These are phyloP conservation scores for Bellardia bayeri DNA, from an alignment of 2,888 invertebrate genomes.

Conservation along the genomic window DNA sequence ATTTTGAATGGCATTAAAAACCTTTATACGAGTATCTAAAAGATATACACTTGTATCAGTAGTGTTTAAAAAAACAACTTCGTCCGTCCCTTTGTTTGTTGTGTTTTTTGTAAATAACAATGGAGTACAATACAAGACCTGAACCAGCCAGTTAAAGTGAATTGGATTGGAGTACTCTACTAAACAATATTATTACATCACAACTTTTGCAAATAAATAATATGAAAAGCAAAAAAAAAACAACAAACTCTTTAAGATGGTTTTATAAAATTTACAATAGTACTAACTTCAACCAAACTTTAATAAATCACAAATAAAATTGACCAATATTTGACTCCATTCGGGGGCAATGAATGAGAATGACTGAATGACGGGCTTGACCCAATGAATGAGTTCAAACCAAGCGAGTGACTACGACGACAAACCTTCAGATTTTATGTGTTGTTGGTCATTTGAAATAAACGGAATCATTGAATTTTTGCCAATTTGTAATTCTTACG, in stretches of 20 bases:
- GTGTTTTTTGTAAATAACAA: constrained; percentile 16
- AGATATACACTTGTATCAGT: constrained; percentile 39
- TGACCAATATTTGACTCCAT: constrained; percentile 34
- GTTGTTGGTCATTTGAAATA: constrained; percentile 12
- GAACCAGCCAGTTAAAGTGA: background rate
- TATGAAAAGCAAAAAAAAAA: constrained; percentile 2
- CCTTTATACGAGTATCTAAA: constrained; percentile 11
- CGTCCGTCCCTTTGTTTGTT: background rate
- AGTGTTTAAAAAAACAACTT: too few species aligned
- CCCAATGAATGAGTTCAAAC: constrained; percentile 1
- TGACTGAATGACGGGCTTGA: background rate
- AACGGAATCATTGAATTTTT: constrained; percentile 17
- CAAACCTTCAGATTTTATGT: background rate
- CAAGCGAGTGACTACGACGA: background rate
- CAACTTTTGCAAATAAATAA: constrained; percentile 45
- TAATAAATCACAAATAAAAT: constrained; percentile 42
- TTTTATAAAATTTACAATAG: constrained; percentile 9
- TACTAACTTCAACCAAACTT: background rate
- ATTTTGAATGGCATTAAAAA: background rate
- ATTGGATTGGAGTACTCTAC: background rate
- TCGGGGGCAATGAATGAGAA: constrained; percentile 13
- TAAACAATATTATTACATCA: constrained; percentile 52
- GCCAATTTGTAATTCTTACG: constrained; percentile 1
- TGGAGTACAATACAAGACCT: background rate
- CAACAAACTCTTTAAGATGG: constrained; percentile 22